These are phyloP conservation scores for Monarcha castaneiventris DNA, from an alignment of 2,113 vertebrate species.

Conservation along the genomic window DNA sequence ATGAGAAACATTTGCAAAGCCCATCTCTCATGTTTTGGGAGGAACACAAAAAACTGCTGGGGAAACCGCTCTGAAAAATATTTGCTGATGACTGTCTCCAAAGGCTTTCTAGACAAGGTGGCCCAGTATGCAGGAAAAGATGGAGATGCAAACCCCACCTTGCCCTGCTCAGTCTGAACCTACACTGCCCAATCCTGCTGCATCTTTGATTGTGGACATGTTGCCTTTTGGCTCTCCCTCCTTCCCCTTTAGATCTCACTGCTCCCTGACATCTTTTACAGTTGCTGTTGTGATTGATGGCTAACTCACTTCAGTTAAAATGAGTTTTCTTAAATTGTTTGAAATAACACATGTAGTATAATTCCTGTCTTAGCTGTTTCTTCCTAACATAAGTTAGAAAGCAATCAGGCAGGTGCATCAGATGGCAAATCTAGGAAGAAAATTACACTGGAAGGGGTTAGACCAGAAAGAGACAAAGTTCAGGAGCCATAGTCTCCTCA, in stretches of 20 bases:
- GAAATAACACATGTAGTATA: background rate
- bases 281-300: background rate
- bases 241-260: background rate
- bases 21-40: background rate
- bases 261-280: background rate
- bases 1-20: background rate
- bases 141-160: background rate
- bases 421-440: background rate
- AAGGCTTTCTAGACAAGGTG: background rate
- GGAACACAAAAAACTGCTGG: background rate
- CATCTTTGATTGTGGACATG: background rate
- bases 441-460: background rate
- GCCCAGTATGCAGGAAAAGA: background rate
- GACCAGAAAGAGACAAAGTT: background rate
- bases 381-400: background rate
- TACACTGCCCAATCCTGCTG: background rate
- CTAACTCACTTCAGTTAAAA: background rate
- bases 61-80: background rate
- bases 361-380: background rate
- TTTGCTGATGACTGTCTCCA: background rate
- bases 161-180: background rate
- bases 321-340: background rate
- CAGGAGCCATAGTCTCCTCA: background rate
- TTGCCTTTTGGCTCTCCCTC: background rate
- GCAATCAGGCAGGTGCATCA: background rate